Evolutionary conservation across 1,140 invertebrate genomes (phyloP), one percentile per base, ranked within the genome.

Genomic region (Brachystomella parvula): DNA sequence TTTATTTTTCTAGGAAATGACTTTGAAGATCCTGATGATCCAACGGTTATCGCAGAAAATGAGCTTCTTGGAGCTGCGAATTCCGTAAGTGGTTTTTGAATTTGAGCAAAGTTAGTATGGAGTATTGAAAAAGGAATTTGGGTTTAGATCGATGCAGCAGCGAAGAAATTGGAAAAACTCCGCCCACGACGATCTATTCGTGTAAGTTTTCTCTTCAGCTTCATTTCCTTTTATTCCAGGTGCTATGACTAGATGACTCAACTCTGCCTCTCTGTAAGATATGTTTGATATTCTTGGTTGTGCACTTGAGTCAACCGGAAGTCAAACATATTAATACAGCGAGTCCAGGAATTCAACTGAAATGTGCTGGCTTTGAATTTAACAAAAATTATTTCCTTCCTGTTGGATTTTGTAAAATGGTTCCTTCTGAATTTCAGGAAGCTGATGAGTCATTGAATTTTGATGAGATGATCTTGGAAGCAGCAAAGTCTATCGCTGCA

Each of bases 271-370:
- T 21, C 89, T 84, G 83, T 89, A 79, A 95, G 94, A 97, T 97
- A 97, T 97, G 94, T 97, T 97, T 97, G 94, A 96, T 96, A 96
- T 96, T 96, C 93, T 97, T 96, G 94, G 93, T 96, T 95, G 92
- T 94, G 83, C 77, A 78, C 74, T 74, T 78, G 76, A 77, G 79
- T 88, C 92, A 92, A 93, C 94, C 93, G 89, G 90, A 90, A 94
- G 92, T 94, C 93, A 94, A 92, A 96, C 94, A 96, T 97, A 95
- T 96, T 92, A 80, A 65, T 75, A 78, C 65, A 72, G 74, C 64
- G 67, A 58, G 58, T 49, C 12, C 32, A 32, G 15, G 3, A 44
- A 58, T 21, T 35, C 71, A 47, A 49, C 70, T 33, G 21, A 30
- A 24, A 12, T 29, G 30, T 0, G 28, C 3, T 33, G 39, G 19